Base-by-base conservation (phyloP, 2,797 vertebrate species). In the Remorina albescens region DNA sequence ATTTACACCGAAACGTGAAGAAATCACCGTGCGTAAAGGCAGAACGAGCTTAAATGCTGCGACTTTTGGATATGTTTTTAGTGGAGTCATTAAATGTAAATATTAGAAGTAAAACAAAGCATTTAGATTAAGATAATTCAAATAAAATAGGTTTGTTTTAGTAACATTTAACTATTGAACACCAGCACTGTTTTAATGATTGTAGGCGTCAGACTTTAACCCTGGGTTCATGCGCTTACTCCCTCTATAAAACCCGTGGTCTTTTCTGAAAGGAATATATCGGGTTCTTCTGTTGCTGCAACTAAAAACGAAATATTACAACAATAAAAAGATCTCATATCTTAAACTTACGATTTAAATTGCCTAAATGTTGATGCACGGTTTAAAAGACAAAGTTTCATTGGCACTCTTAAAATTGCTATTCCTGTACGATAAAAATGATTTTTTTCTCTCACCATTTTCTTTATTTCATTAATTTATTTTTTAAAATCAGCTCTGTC, bases 21-120 rank as follows among this genome's bases (percentile, higher is more conserved):
- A 74, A 72, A 80, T 26, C 44, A 25, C 47, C 62, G 75, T 83
- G 90, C 83, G 86, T 90, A 78, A 89, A 89, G 85, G 66, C 42
- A 41, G 42, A 74, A 37, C 25, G 8, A 11, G 18, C 26, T 53
- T 32, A 25, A 66, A 63, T 56, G 57, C 50, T 66, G 34, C 21
- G 28, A 19, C 21, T 65, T 78, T 61, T 76, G 21, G 42, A 70
- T 16, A 55, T 34, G 13, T 67, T 69, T 34, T 67, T 69, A 37
- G 42, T 65, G 63, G 34, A 47, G 60, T 59, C 8, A 69, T 70
- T 76, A 82, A 81, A 76, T 71, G 55, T 71, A 63, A 57, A 68
- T 47, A 30, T 61, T 36, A 75, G n/a, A 21, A 28, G 6, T 19
- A 71, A 74, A 87, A 71, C 70, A 76, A 21, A 78, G 16, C 37